Evolutionary conservation across 2,113 vertebrate genomes (phyloP).

Genomic region (Hylia prasina): DNA sequence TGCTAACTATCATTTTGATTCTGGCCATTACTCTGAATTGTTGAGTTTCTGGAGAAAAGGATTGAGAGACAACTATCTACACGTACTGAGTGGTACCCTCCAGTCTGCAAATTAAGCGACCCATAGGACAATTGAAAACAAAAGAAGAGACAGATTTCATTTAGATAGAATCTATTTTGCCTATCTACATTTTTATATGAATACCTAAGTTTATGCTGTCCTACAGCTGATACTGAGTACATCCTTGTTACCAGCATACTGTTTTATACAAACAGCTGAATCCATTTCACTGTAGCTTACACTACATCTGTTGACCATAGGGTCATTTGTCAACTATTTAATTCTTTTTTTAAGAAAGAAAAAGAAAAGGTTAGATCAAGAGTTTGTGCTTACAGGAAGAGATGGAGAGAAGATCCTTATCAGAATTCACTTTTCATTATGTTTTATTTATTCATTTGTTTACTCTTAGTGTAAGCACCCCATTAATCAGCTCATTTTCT

Average conservation of each 20-base stretch:
- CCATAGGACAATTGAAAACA: background rate
- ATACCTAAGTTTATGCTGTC: background rate
- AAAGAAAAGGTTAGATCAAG: background rate
- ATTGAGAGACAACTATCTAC: background rate
- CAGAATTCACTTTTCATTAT: background rate
- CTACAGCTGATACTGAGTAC: background rate
- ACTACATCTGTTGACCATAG: background rate
- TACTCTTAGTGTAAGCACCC: background rate
- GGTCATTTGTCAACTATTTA: background rate
- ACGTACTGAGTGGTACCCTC: background rate
- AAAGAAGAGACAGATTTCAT: background rate
- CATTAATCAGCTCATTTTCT: background rate
- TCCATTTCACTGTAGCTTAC: background rate
- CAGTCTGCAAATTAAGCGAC: background rate
- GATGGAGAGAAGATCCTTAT: background rate
- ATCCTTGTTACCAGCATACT: background rate
- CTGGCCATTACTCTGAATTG: background rate
- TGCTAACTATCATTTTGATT: background rate
- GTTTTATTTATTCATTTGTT: background rate
- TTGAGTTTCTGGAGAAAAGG: background rate
- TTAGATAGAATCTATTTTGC: background rate
- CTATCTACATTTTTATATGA: background rate
- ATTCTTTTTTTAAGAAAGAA: background rate
- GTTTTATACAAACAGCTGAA: background rate
- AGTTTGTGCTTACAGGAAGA: background rate